Percentiles rank a stretch among this genome's conserved stretches.
These are phyloP conservation scores for Corbicula japonica DNA, from an alignment of 2,888 invertebrate species.

Conservation along the genomic window DNA sequence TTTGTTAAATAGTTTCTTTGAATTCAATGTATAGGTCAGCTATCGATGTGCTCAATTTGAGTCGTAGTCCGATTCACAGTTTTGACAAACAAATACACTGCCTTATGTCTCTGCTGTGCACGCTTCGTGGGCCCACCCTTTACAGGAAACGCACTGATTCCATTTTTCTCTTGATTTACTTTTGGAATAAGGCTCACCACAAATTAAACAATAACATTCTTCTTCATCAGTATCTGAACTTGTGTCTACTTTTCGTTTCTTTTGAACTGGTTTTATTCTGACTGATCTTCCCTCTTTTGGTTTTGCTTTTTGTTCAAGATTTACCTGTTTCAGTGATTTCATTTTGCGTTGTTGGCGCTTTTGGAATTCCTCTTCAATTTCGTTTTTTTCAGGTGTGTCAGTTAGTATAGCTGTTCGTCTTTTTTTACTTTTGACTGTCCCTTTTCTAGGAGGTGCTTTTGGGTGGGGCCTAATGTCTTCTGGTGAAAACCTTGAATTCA, in stretches of 20 bases:
- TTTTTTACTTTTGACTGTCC: conserved; percentile 15
- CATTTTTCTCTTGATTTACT: conserved; percentile 31
- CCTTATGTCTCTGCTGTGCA: not conserved
- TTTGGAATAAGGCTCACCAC: conserved; percentile 27
- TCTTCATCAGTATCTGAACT: conserved; percentile 20
- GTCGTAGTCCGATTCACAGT: conserved; percentile 20
- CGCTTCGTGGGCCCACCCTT: conserved; percentile 5
- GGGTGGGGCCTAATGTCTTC: conserved; percentile 31
- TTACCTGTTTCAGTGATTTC: not conserved
- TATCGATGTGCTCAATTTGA: too few relatives aligned
- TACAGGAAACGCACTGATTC: conserved; percentile 20
- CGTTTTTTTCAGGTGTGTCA: conserved; percentile 32
- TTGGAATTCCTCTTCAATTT: conserved; percentile 18
- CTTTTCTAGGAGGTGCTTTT: conserved; percentile 26
- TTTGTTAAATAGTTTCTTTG: too few relatives aligned
- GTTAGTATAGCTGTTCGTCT: conserved; percentile 27
- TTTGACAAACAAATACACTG: not conserved
- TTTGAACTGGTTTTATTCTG: not conserved
- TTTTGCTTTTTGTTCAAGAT: not conserved
- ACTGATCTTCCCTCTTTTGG: not conserved
- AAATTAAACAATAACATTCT: conserved; percentile 22
- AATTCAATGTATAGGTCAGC: too few relatives aligned
- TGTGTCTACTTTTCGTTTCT: conserved; percentile 5
- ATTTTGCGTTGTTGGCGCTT: conserved; percentile 13
- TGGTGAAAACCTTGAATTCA: conserved; percentile 20